These are phyloP conservation scores for Oxyteleia sp. DNA, from an alignment of 2,888 invertebrate species.

Conservation along the genomic window DNA sequence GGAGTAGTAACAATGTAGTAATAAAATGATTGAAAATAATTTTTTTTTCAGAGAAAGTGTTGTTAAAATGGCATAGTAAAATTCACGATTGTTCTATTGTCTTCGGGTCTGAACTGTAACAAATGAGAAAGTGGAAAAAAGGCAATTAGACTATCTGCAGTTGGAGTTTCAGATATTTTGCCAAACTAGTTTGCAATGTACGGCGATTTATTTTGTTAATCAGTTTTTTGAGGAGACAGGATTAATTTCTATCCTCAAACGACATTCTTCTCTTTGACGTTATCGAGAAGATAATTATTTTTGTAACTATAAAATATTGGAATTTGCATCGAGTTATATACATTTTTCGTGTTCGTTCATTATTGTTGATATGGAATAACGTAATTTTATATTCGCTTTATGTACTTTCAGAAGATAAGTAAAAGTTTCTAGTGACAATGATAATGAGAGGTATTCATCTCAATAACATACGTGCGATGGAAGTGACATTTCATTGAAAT, in stretches of 20 bases:
- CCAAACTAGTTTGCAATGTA: conserved; percentile 6
- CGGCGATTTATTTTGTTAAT: conserved; percentile 19
- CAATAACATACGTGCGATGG: not conserved
- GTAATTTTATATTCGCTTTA: not conserved
- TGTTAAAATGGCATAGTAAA: conserved; percentile 30
- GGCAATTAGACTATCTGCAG: conserved; percentile 22
- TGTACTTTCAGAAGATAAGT: not conserved
- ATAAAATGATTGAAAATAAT: conserved; percentile 24
- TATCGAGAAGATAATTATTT: not conserved
- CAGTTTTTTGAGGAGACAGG: too few species aligned
- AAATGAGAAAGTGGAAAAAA: conserved; percentile 39
- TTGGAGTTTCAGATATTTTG: conserved; percentile 8
- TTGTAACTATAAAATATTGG: not conserved
- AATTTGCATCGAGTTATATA: not conserved
- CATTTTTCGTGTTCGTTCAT: not conserved
- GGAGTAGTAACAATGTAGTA: conserved; percentile 5
- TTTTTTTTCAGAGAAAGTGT: conserved; percentile 46
- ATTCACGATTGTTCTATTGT: conserved; percentile 25
- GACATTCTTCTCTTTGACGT: not conserved
- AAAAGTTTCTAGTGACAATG: not conserved
- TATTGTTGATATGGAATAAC: not conserved
- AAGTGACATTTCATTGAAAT: not conserved
- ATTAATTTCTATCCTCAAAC: not conserved
- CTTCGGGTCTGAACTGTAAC: conserved; percentile 10
- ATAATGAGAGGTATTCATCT: not conserved